A percentile compares a stretch with the other conserved stretches of the same genome.
phyloP scores from a whole-genome alignment of 2,888 invertebrate species.

The Dicyrtomina minuta region DNA sequence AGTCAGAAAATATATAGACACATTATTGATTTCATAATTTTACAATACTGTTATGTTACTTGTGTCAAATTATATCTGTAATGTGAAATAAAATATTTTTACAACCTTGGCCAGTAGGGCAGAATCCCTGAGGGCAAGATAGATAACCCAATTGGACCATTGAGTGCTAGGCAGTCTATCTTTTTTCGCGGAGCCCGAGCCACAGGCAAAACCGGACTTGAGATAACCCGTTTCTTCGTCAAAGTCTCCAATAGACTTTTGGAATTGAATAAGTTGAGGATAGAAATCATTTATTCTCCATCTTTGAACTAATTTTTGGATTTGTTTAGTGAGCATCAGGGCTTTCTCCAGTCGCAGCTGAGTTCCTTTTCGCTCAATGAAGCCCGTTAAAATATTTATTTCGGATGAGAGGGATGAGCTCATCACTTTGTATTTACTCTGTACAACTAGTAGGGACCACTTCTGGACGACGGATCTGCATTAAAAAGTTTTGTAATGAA shows the following conservation, averaged over 20 bases:
- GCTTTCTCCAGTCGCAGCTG: constrained; percentile 50
- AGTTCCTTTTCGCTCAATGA: constrained; percentile 44
- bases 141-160: constrained; percentile 50
- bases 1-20: no score
- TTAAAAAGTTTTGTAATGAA: no score
- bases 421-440: constrained; percentile 24
- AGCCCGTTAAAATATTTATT: constrained; percentile 38
- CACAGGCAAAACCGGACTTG: not conserved
- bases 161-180: constrained; percentile 50
- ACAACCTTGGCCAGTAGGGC: constrained; percentile 52
- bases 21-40: not conserved
- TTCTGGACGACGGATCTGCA: constrained; percentile 3
- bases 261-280: constrained; percentile 13
- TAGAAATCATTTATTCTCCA: constrained; percentile 47
- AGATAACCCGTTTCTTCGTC: constrained; percentile 7
- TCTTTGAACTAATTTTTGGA: constrained; percentile 42
- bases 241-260: constrained; percentile 29
- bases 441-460: constrained; percentile 5
- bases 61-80: not conserved
- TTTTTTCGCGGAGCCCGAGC: not conserved
- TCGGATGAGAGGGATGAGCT: constrained; percentile 34
- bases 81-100: not conserved
- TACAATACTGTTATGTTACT: no score
- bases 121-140: constrained; percentile 46
- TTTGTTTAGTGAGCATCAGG: constrained; percentile 44